phyloP scores from a whole-genome alignment of 1,140 invertebrate genomes.

The Magallana gigas region DNA sequence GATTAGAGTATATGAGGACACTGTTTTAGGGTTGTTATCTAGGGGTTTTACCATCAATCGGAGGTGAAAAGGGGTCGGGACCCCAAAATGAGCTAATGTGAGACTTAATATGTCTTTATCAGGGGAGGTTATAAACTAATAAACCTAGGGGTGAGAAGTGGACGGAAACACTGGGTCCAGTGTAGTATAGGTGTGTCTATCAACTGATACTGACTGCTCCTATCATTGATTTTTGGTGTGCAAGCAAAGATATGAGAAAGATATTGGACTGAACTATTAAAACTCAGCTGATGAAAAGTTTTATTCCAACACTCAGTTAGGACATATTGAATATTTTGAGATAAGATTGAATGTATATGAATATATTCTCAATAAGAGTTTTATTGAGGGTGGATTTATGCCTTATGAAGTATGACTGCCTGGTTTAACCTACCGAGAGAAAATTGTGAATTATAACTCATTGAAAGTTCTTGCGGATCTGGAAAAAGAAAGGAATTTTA shows the following conservation, averaged over 20 bases:
- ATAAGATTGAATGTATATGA: neutral
- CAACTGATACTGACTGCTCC: too few species aligned
- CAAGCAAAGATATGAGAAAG: too few species aligned
- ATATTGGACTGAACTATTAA: too few species aligned
- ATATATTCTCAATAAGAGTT: slow-evolving; percentile 1
- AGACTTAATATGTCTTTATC: neutral
- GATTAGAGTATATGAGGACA: neutral
- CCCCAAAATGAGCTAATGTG: neutral
- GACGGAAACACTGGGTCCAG: neutral
- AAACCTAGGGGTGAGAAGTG: neutral
- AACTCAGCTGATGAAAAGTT: neutral
- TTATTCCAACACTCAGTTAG: neutral
- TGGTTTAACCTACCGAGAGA: too few species aligned
- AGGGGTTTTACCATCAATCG: neutral
- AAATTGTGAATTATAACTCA: too few species aligned
- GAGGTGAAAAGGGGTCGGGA: neutral
- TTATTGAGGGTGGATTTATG: neutral
- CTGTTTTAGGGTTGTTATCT: neutral
- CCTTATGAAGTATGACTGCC: too few species aligned
- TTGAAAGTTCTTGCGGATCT: too few species aligned
- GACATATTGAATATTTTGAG: neutral
- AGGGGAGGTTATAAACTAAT: neutral
- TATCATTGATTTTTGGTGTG: too few species aligned
- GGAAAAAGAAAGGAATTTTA: too few species aligned
- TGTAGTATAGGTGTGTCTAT: too few species aligned